Evolutionary conservation across 2,888 invertebrate species (phyloP).

Genomic region (Rhabditophanes sp.): DNA sequence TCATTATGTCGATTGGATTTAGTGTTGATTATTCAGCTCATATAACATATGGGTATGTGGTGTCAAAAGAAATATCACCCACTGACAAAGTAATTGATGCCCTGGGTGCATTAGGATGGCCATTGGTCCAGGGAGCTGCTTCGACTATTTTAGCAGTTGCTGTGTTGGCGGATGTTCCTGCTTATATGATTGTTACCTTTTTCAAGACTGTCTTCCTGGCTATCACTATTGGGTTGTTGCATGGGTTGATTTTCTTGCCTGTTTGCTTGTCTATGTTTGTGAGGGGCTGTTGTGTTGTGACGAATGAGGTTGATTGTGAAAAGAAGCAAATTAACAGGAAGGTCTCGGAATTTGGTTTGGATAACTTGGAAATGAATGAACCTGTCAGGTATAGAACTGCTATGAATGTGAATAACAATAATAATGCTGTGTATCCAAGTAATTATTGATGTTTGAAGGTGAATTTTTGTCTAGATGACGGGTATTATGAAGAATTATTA

Average conservation of each 20-base stretch:
- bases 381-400: too few species aligned
- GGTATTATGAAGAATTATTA: too few species aligned
- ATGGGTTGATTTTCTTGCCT: conserved; percentile 75
- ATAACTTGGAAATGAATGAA: too few species aligned
- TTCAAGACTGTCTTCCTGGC: conserved; percentile 50
- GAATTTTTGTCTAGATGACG: too few species aligned
- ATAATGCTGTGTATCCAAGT: too few species aligned
- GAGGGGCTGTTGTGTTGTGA: conserved; percentile 27
- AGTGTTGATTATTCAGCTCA: conserved; percentile 79
- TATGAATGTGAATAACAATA: not conserved
- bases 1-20: conserved; percentile 92
- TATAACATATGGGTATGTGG: conserved; percentile 43
- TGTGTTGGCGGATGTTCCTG: conserved; percentile 69
- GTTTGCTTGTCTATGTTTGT: conserved; percentile 45
- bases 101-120: conserved; percentile 69
- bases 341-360: too few species aligned
- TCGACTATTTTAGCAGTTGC: conserved; percentile 76
- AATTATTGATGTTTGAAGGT: too few species aligned
- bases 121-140: conserved; percentile 62
- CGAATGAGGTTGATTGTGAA: not conserved
- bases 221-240: conserved; percentile 60
- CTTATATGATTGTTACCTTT: conserved; percentile 84
- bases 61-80: conserved; percentile 19
- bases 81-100: conserved; percentile 58
- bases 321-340: not conserved